Evolutionary conservation across 2,113 vertebrate species (phyloP).

Genomic region (Eubucco bourcierii): DNA sequence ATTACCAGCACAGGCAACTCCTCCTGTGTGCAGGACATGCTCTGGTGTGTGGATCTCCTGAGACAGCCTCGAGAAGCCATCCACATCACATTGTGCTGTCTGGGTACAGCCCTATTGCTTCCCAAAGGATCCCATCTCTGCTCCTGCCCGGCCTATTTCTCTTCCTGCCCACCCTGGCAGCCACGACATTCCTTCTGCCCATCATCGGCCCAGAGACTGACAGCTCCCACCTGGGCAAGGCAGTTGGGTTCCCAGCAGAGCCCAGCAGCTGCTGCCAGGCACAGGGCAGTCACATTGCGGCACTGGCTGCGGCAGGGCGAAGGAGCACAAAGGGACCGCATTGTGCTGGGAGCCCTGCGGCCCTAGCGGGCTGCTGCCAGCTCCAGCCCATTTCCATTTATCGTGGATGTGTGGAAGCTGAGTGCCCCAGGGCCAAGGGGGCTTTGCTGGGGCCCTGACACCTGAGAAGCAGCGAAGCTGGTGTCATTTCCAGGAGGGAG

Average conservation of each 20-base stretch:
- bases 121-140: not conserved
- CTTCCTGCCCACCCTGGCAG: not conserved
- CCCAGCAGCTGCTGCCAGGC: not conserved
- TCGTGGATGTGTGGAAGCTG: fast-evolving
- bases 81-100: slow-evolving; percentile 74
- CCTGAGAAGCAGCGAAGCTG: not conserved
- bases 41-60: slow-evolving; percentile 75
- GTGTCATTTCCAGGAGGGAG: not conserved
- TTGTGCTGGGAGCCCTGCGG: slow-evolving; percentile 11
- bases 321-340: not conserved
- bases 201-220: not conserved
- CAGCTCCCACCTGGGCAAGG: not conserved
- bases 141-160: slow-evolving; percentile 15
- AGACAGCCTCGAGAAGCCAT: slow-evolving; percentile 73
- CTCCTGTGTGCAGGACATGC: slow-evolving; percentile 75
- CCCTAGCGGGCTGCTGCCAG: not conserved
- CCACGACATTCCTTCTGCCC: not conserved
- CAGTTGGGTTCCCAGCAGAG: not conserved
- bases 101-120: not conserved
- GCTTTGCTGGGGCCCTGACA: not conserved
- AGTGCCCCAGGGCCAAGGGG: not conserved
- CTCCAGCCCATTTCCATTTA: not conserved
- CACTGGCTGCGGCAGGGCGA: not conserved
- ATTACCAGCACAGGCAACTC: slow-evolving; percentile 80
- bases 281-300: not conserved